Evolutionary conservation across 1,140 invertebrate genomes (phyloP).

Genomic region (Chrysomallon squamiferum): DNA sequence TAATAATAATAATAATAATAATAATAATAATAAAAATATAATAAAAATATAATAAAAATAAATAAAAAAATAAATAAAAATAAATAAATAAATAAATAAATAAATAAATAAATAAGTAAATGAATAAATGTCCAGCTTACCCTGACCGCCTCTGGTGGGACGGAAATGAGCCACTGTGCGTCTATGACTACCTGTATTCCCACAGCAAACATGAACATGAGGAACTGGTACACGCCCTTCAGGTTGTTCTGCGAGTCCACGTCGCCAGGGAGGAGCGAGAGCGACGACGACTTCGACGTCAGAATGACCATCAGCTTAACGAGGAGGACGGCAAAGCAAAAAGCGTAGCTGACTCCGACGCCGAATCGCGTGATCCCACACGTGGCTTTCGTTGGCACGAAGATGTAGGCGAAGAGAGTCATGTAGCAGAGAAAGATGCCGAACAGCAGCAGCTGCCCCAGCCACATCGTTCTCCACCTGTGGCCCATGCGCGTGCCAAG

Average conservation of each 20-base stretch:
- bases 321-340: constrained; percentile 88
- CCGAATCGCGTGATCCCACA: constrained; percentile 84
- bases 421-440: constrained; percentile 84
- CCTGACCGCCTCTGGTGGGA: constrained; percentile 47
- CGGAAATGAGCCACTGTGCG: constrained; percentile 74
- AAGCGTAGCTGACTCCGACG: constrained; percentile 83
- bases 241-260: constrained; percentile 86
- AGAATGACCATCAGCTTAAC: constrained; percentile 94
- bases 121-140: constrained; percentile 22
- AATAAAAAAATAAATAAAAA: no score
- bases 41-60: no score
- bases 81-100: no score
- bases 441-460: constrained; percentile 87
- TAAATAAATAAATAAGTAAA: no score
- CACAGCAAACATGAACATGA: constrained; percentile 81
- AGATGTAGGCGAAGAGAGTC: constrained; percentile 77
- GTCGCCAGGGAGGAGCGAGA: constrained; percentile 41
- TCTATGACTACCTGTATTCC: constrained; percentile 81
- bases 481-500: constrained; percentile 80
- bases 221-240: constrained; percentile 86
- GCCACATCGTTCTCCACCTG: constrained; percentile 75
- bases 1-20: no score
- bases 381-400: constrained; percentile 77
- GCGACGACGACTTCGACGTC: constrained; percentile 69
- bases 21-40: no score